phyloP scores from a whole-genome alignment of 2,113 vertebrate genomes.

The Panurus biarmicus region DNA sequence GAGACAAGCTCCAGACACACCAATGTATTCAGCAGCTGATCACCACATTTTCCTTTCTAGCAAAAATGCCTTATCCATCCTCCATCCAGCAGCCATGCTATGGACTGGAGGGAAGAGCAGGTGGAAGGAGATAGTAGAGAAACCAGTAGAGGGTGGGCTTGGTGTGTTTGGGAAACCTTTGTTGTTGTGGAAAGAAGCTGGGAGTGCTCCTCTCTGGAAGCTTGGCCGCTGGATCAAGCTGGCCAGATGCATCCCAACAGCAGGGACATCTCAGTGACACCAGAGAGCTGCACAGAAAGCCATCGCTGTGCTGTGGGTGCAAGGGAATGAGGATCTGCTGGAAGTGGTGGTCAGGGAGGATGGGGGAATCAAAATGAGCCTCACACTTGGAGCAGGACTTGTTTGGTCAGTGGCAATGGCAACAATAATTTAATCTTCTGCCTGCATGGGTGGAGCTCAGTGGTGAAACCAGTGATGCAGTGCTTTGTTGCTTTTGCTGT shows the following conservation, averaged over 20 bases:
- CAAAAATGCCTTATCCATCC: not conserved
- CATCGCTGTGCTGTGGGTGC: not conserved
- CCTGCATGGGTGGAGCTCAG: not conserved
- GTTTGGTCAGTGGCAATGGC: not conserved
- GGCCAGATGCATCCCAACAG: not conserved
- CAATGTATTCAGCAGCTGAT: not conserved
- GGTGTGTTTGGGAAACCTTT: not conserved
- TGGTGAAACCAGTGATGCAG: not conserved
- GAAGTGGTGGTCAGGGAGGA: not conserved
- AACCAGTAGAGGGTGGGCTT: not conserved
- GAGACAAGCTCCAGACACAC: not conserved
- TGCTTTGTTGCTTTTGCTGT: not conserved
- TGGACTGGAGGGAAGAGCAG: not conserved
- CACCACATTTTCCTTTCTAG: not conserved
- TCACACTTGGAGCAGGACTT: not conserved
- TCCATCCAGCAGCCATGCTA: not conserved
- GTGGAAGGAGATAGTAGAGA: not conserved
- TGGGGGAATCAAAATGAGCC: rapidly evolving
- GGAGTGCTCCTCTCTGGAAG: not conserved
- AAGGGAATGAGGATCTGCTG: not conserved
- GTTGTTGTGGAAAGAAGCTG: not conserved
- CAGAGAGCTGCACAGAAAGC: not conserved
- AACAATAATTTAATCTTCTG: not conserved
- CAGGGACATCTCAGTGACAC: not conserved
- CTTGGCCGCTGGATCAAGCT: not conserved